Base-by-base conservation (phyloP, 2,113 vertebrate species). In the Ceyx margarethae region DNA sequence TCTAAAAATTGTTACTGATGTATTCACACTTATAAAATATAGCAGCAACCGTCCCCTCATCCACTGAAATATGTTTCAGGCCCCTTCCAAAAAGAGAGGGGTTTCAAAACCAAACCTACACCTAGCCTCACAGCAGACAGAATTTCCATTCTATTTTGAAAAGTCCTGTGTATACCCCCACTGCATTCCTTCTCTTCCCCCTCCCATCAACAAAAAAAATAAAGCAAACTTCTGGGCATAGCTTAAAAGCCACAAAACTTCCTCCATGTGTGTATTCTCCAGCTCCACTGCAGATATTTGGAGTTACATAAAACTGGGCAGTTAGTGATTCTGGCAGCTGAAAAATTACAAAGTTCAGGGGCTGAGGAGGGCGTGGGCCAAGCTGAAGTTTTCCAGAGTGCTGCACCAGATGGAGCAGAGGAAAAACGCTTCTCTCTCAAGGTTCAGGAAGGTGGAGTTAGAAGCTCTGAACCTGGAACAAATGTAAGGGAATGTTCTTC, bases 291-390 rank as follows among this genome's bases (percentile, higher is more conserved):
- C 71, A 89, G 87, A 93, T 94, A 94, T 83, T 90, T 92, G 95
- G 92, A 97, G 83, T 96, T 91, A 95, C 75, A 90, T 92, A 95
- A 98, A 95, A 91, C 94, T 89, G 33, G 35, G 86, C 84, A 95
- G 92, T 62, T 87, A 86, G 94, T 33, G 86, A 96, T 94, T 93
- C 93, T 96, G 95, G 95, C 93, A 93, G 95, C 53, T 73, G 87
- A 95, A 96, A 96, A 96, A 93, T 89, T 79, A 84, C 85, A 86
- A 96, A 95, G 91, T 95, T 97, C 95, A 96, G 93, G 85, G 91
- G 48, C 87, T 43, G 72, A 88, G 77, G 89, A 95, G 45, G 57
- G 90, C 0, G 84, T 37, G 74, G 93, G 94, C 95, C 90, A 85
- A 77, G 17, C 81, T 96, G 91, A 92, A 96, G 87, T 94, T 95